Base-by-base conservation (phyloP, 2,797 vertebrate genomes). In the Dryobates pubescens region DNA sequence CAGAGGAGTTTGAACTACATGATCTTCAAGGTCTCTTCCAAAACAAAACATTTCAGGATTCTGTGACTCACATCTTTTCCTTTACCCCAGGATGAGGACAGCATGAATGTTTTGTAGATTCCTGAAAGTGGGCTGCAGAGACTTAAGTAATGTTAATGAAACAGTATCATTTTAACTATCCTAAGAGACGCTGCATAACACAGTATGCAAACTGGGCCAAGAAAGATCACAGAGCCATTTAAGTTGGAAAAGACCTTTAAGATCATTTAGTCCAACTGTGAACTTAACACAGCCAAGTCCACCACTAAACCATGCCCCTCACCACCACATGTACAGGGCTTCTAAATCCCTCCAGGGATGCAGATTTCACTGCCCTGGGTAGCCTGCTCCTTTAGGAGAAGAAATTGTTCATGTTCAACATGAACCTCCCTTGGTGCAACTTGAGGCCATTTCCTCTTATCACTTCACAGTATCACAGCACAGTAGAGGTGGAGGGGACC, bases 31-130 rank as follows among this genome's bases (percentile, higher is more conserved):
- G 20, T 47, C 9, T 19, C 41, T 65, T 65, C 63, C 29, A 65
- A 45, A 14, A 49, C 47, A 22, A 49, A 23, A 10, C 20, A 49
- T 49, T 49, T 20, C 47, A 49, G 47, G 47, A 49, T 65, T 23
- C 63, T 43, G 27, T 65, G 27, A 45, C 22, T 41, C 24, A 29
- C 5, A 1, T 9, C 9, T 10, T 17, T 49, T 49, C 47, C 41
- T 2, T 24, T 10, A 8, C 4, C 7, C 9, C 36, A 4, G 1
- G 11, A 6, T 11, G 15, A n/a, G 36, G 53, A 8, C 30, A 3
- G 38, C 3, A 30, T 12, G 2, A 5, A 5, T 2, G 20, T 19
- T 9, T 23, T 17, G 7, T 3, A 13, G 16, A 7, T 24, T 20
- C 34, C 4, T 53, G 18, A 5, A 23, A n/a, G 15, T 2, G 9